Conservation (phyloP, 2,797 vertebrate species). For the Pseudomugil tenellus region DNA sequence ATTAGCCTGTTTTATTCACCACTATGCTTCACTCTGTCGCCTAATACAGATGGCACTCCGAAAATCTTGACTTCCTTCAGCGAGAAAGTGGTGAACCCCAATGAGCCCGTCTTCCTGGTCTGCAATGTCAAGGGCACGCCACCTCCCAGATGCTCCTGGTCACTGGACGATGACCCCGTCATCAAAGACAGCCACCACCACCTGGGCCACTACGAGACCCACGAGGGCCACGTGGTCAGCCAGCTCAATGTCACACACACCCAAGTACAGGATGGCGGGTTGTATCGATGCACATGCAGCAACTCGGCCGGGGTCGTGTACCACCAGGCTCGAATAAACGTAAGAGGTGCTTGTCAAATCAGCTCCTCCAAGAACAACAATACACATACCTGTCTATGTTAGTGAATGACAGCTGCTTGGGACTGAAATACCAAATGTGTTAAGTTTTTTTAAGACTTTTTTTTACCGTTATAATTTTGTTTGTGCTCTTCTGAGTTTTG, state of each 20-base stretch:
- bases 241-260: conserved; percentile 97
- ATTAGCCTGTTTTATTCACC: conserved; percentile 12
- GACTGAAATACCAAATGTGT: conserved; percentile 9
- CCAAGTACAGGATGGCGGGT: conserved; percentile 95
- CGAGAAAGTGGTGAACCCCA: conserved; percentile 96
- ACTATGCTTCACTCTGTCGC: conserved; percentile 23
- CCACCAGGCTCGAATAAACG: conserved; percentile 99
- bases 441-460: background rate
- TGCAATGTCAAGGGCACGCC: conserved; percentile 98
- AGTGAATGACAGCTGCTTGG: conserved; percentile 22
- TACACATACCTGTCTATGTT: conserved; percentile 78
- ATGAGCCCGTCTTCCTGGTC: conserved; percentile 94
- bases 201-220: conserved; percentile 93
- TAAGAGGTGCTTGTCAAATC: conserved; percentile 99
- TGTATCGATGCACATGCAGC: conserved; percentile 98
- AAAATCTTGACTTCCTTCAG: conserved; percentile 98
- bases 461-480: background rate
- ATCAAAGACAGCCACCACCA: conserved; percentile 94
- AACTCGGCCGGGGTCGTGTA: conserved; percentile 97
- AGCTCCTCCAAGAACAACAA: conserved; percentile 95
- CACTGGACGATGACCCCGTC: conserved; percentile 94
- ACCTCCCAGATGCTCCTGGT: conserved; percentile 93
- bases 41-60: conserved; percentile 91
- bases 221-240: conserved; percentile 94
- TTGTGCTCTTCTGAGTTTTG: background rate